Evolutionary conservation across 1,140 invertebrate genomes (phyloP).

Genomic region (Platyura marginata): DNA sequence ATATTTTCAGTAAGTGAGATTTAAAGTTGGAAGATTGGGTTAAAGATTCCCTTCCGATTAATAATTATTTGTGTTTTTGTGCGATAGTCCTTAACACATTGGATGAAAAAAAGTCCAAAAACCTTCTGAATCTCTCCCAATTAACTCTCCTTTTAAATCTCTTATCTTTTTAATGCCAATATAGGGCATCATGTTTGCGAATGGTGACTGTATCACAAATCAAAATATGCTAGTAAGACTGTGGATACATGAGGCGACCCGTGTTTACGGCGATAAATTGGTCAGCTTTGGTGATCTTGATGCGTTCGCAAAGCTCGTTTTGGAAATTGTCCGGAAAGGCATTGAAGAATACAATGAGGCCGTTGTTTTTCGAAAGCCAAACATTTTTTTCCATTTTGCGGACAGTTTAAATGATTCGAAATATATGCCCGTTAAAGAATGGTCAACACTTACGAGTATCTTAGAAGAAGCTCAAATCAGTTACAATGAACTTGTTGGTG

Average conservation of each 20-base stretch:
- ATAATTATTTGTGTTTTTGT: too few species aligned
- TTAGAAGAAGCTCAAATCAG: conserved; percentile 62
- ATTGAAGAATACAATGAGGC: conserved; percentile 56
- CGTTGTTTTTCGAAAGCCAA: conserved; percentile 43
- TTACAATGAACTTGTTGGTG: conserved; percentile 72
- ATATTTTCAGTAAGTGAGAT: too few species aligned
- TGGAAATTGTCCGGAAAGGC: conserved; percentile 65
- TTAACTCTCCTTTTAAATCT: too few species aligned
- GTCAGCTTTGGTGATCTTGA: conserved; percentile 57
- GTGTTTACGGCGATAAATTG: conserved; percentile 84
- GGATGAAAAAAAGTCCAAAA: too few species aligned
- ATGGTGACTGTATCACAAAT: conserved; percentile 50
- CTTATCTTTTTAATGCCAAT: too few species aligned
- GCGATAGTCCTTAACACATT: too few species aligned
- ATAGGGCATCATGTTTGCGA: conserved; percentile 82
- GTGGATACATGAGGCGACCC: conserved; percentile 75
- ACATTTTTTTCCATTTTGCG: conserved; percentile 81
- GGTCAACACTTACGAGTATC: conserved; percentile 51
- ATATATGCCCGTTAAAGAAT: conserved; percentile 63
- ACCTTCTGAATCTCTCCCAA: too few species aligned
- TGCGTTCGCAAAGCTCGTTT: conserved; percentile 50
- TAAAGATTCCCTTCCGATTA: too few species aligned
- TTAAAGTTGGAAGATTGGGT: too few species aligned
- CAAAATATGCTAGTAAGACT: conserved; percentile 53
- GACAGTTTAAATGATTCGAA: conserved; percentile 81